Conservation (phyloP, 2,113 vertebrate genomes). For the Tupaia tana region DNA sequence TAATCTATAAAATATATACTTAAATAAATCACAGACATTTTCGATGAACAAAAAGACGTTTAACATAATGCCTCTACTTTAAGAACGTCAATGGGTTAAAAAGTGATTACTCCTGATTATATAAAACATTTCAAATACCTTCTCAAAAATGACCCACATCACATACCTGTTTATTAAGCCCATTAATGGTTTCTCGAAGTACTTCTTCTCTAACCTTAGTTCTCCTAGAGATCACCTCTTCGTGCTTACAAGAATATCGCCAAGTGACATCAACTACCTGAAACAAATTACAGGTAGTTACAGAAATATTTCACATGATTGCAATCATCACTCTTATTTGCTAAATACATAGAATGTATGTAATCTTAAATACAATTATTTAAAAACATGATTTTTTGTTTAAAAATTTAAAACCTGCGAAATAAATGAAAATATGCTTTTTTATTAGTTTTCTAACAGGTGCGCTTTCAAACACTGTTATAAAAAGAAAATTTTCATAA, state of each 20-base stretch:
- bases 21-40: conserved; percentile 52
- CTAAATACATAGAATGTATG: conserved; percentile 24
- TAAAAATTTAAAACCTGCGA: conserved; percentile 32
- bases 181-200: conserved; percentile 92
- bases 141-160: conserved; percentile 4
- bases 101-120: background rate
- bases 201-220: conserved; percentile 91
- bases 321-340: background rate
- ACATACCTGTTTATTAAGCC: conserved; percentile 90
- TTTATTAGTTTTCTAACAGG: conserved; percentile 6
- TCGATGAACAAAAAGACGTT: conserved; percentile 38
- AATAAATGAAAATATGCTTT: background rate
- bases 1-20: background rate
- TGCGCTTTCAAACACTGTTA: background rate
- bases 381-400: background rate
- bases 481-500: conserved; percentile 17
- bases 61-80: background rate
- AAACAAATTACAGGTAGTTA: conserved; percentile 59
- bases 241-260: conserved; percentile 97
- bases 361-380: conserved; percentile 4
- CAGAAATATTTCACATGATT: conserved; percentile 37
- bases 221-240: conserved; percentile 93
- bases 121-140: conserved; percentile 20
- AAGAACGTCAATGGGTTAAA: conserved; percentile 32
- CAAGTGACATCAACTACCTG: conserved; percentile 98